Percentiles rank a stretch among this genome's conserved stretches.
These are phyloP conservation scores for Protomyctophum bolini DNA, from an alignment of 2,113 vertebrate species.

Conservation along the genomic window DNA sequence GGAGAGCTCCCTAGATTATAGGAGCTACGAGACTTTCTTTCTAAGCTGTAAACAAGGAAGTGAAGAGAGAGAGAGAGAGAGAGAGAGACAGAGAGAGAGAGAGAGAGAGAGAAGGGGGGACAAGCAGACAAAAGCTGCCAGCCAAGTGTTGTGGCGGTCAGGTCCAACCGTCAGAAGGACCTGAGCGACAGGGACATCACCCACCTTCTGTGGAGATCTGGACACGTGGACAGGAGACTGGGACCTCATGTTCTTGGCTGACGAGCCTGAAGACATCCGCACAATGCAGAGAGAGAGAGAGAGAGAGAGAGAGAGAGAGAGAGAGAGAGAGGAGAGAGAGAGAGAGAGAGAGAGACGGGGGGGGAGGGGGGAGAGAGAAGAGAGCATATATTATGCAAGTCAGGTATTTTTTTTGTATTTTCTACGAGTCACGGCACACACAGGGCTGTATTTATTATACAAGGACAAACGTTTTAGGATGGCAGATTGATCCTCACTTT, in stretches of 20 bases:
- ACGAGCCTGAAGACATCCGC: conserved; percentile 83
- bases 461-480: no score
- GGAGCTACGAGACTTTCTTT: no score
- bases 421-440: conserved; percentile 33
- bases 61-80: neutral
- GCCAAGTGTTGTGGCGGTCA: neutral
- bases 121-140: neutral
- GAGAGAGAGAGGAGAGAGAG: conserved; percentile 3
- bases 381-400: neutral
- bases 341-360: conserved; percentile 10
- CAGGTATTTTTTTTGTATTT: conserved; percentile 2
- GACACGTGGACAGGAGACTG: conserved; percentile 88
- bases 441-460: neutral
- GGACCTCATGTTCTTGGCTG: conserved; percentile 87
- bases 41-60: neutral
- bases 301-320: neutral
- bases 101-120: neutral
- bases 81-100: neutral
- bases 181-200: conserved; percentile 40
- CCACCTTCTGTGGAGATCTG: conserved; percentile 95
- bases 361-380: conserved; percentile 1
- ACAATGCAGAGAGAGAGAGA: conserved; percentile 25
- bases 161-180: neutral
- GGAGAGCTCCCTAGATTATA: no score
- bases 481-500: no score